Base-by-base conservation (phyloP, 2,113 vertebrate genomes). In the Chamaetylas fuelleborni region DNA sequence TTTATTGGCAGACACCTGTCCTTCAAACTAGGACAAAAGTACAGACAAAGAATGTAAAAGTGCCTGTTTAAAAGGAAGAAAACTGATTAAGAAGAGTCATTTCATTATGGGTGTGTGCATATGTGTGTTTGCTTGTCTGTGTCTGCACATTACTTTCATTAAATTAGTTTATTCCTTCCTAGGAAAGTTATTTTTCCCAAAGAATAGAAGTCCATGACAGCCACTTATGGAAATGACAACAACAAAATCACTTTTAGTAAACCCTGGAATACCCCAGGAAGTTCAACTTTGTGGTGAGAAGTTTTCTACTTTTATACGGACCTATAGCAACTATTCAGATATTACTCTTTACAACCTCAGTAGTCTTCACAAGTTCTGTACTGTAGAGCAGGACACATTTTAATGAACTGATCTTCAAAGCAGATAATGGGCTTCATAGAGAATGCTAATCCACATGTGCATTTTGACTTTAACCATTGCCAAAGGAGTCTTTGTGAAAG, bases 351-450 rank as follows among this genome's bases (percentile, higher is more conserved):
- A 62, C 9, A 58, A 23, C 6, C 58, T 80, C 5, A 3, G 23
- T 13, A 80, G 20, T 15, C 28, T 88, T 66, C 64, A 31, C 50
- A 88, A 66, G 8, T 66, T 90, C 33, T 38, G 3, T 42, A 31
- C 19, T 78, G 56, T 47, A 36, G 58, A 96, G 43, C 28, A 56
- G 34, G n/a, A 82, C 40, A 51, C 29, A 51, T 78, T 71, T 88
- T 86, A 93, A 95, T 80, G 74, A 93, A 92, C 34, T 47, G 9
- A 9, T 69, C 38, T 88, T 90, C 76, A 77, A 81, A 86, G 34
- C 7, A 83, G 64, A 81, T 77, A 88, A 88, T 78, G 18, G 54
- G 6, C 38, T 86, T 81, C 74, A 20, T 25, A 73, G 45, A 62
- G 64, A 80, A 54, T 29, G 50, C 29, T 86, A 86, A 93, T 81